These are phyloP conservation scores for Dufourea novaeangliae DNA, from an alignment of 1,140 invertebrate genomes.

Conservation along the genomic window DNA sequence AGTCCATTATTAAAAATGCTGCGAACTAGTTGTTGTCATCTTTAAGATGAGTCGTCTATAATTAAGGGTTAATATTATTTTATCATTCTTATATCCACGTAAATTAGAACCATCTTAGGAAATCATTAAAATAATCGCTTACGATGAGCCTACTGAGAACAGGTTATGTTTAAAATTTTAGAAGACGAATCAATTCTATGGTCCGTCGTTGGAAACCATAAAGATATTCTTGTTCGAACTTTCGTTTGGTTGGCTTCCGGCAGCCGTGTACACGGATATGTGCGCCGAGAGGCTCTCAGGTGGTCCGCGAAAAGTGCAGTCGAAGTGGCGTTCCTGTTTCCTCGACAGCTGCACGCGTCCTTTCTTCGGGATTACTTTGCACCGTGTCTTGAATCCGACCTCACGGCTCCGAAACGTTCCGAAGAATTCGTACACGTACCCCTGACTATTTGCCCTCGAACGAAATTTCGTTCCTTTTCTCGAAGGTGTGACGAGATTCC, in stretches of 20 bases:
- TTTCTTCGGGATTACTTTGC: conserved; percentile 42
- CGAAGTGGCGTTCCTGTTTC: conserved; percentile 24
- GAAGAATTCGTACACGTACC: conserved; percentile 1
- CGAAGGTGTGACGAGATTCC: neutral
- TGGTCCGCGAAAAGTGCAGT: conserved; percentile 31
- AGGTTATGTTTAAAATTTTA: neutral
- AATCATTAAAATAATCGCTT: no score
- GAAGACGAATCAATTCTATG: conserved; percentile 12
- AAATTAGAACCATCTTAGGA: no score
- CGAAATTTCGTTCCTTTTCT: neutral
- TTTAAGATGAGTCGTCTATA: no score
- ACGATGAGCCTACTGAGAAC: neutral
- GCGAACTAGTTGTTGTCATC: no score
- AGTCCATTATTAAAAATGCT: no score
- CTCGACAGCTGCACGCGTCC: conserved; percentile 15
- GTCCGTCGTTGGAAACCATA: conserved; percentile 39
- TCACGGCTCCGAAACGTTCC: neutral
- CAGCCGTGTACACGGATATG: neutral
- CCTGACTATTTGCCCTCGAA: neutral
- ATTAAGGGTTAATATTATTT: no score
- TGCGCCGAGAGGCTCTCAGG: neutral
- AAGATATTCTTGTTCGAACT: conserved; percentile 42
- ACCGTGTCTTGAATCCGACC: conserved; percentile 16
- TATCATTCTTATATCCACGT: no score
- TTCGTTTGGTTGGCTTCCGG: conserved; percentile 31